Base-by-base conservation (phyloP, 1,140 invertebrate species). In the Scaptomyza graminum region DNA sequence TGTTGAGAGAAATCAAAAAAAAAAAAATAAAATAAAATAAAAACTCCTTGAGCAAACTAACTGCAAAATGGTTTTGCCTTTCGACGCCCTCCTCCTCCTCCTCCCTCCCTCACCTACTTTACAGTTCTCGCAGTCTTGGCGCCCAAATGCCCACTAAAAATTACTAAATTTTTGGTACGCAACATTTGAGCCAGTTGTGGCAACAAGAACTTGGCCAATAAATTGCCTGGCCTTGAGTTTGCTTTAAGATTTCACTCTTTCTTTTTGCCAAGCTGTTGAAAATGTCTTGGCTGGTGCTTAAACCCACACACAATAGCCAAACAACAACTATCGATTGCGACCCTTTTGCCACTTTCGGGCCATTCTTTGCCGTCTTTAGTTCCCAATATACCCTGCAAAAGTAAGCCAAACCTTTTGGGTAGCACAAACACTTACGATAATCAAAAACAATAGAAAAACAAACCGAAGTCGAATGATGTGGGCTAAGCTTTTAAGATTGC, bases 31-130 rank as follows among this genome's bases (percentile, higher is more conserved):
- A 52, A 52, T 16, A 16, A 85, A n/a, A n/a, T n/a, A n/a, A n/a
- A n/a, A n/a, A n/a, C n/a, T 65, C 68, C 68, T 44, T 67, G 82
- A 82, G 60, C 75, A 81, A 87, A 87, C 83, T 88, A 87, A 88
- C 82, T 87, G 82, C 75, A 82, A 87, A 87, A 87, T 82, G 79
- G 74, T 78, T 87, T 71, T 66, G 54, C 50, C 65, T 63, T 43
- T 34, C 18, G 18, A 22, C 4, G 4, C 18, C 18, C 18, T 22
- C 18, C 18, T 13, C n/a, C 47, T 15, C 44, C 16, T 18, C 50
- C 41, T 3, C 25, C 25, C 25, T 25, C 13, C 61, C 41, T 22
- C 18, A 22, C 18, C 18, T 22, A 41, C 15, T 52, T 43, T 46
- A 51, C 28, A 34, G 31, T 34, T 5, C 2, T 31, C 5, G 28